Evolutionary conservation across 2,113 vertebrate genomes (phyloP).

Genomic region (Vombatus ursinus): DNA sequence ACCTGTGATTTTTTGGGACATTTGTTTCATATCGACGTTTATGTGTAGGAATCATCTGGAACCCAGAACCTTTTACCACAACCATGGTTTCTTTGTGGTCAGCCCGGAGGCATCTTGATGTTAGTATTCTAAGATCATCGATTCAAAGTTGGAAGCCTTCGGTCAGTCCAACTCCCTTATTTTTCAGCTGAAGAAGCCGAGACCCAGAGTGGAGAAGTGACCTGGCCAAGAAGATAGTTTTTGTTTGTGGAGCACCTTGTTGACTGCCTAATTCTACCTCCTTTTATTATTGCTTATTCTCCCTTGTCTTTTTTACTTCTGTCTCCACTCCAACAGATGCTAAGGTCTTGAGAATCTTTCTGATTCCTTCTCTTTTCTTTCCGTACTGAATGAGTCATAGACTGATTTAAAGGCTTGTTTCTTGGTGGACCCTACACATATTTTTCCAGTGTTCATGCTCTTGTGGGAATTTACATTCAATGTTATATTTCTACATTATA

Average conservation of each 20-base stretch:
- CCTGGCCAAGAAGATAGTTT: not conserved
- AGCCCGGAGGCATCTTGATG: not conserved
- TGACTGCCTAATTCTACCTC: no score
- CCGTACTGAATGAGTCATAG: not conserved
- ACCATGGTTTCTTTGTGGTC: not conserved
- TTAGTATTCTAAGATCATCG: not conserved
- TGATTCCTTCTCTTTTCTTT: not conserved
- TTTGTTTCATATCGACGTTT: not conserved
- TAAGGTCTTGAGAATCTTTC: not conserved
- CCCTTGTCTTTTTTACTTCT: not conserved
- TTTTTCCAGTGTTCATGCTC: not conserved
- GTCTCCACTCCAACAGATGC: not conserved
- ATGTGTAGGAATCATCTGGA: not conserved
- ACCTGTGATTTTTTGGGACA: not conserved
- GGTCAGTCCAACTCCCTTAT: not conserved
- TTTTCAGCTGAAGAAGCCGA: not conserved
- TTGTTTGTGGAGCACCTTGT: not conserved
- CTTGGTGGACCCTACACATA: not conserved
- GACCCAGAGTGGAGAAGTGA: not conserved
- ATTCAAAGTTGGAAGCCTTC: not conserved
- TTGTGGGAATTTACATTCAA: not conserved
- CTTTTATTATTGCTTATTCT: not conserved
- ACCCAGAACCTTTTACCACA: not conserved
- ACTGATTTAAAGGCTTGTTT: not conserved
- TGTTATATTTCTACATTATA: not conserved